Conservation (phyloP, 1,140 invertebrate species). For the Trachymyrmex cornetzi region DNA sequence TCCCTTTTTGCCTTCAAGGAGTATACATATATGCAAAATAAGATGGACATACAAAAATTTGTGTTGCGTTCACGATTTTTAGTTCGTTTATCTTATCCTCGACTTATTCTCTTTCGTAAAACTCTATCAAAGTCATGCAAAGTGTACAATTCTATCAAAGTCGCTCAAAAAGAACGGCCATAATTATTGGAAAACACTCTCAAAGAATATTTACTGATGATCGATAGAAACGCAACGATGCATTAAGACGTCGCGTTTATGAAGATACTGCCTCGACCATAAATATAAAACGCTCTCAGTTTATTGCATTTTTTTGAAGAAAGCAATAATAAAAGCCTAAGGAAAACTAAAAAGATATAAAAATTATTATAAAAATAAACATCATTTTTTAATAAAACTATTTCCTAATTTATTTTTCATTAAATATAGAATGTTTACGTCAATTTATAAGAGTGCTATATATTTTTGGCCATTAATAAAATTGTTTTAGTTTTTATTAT, state of each 20-base stretch:
- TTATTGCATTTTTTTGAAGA: too few species aligned
- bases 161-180: neutral
- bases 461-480: neutral
- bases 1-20: too few species aligned
- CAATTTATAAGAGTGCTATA: too few species aligned
- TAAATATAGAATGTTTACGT: too few species aligned
- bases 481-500: too few species aligned
- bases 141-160: constrained; percentile 21
- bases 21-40: neutral
- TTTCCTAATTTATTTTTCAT: too few species aligned
- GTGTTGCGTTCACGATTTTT: neutral
- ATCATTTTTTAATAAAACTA: too few species aligned
- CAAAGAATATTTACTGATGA: neutral
- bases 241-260: neutral
- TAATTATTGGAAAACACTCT: constrained; percentile 20
- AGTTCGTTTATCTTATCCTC: neutral
- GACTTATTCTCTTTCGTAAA: neutral
- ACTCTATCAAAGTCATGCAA: neutral
- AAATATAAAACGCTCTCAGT: too few species aligned
- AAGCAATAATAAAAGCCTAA: too few species aligned
- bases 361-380: too few species aligned
- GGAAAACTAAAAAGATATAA: too few species aligned
- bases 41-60: neutral
- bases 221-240: neutral
- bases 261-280: neutral